Evolutionary conservation across 1,140 invertebrate genomes (phyloP).

Genomic region (Drosophila santomea): DNA sequence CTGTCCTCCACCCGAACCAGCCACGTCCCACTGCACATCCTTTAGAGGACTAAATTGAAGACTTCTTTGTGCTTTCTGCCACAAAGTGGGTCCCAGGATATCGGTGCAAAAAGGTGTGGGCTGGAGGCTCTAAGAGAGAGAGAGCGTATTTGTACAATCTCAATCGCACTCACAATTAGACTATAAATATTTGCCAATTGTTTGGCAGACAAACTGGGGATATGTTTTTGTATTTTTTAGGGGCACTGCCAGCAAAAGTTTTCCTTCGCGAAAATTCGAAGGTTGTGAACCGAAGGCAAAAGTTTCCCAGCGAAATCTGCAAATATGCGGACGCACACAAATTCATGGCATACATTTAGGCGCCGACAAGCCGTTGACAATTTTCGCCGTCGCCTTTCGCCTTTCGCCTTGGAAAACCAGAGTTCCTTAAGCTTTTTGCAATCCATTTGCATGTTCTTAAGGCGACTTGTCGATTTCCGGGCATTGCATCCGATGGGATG

Average conservation of each 20-base stretch:
- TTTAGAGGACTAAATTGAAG: conserved; percentile 65
- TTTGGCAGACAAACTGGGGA: conserved; percentile 7
- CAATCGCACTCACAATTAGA: conserved; percentile 65
- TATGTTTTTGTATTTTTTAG: conserved; percentile 26
- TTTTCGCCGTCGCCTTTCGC: conserved; percentile 41
- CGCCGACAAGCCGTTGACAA: conserved; percentile 73
- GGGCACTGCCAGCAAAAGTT: conserved; percentile 43
- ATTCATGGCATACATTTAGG: conserved; percentile 65
- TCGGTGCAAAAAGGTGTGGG: conserved; percentile 21
- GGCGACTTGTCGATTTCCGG: conserved; percentile 54
- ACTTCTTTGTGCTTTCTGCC: conserved; percentile 37
- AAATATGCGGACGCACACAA: conserved; percentile 70
- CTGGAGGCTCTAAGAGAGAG: neutral
- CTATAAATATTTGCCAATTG: conserved; percentile 75
- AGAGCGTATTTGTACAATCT: conserved; percentile 45
- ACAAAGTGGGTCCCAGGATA: conserved; percentile 27
- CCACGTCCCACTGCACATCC: neutral
- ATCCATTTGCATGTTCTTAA: conserved; percentile 71
- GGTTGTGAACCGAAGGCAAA: conserved; percentile 45
- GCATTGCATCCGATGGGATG: conserved; percentile 43
- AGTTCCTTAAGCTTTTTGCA: conserved; percentile 1
- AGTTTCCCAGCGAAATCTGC: conserved; percentile 52
- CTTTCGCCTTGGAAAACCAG: conserved; percentile 8
- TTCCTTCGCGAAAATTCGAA: conserved; percentile 27
- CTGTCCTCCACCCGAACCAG: neutral